Percentiles rank a stretch among this genome's conserved stretches.
Evolutionary conservation across 2,113 vertebrate genomes (phyloP).

Genomic region (Natator depressus): DNA sequence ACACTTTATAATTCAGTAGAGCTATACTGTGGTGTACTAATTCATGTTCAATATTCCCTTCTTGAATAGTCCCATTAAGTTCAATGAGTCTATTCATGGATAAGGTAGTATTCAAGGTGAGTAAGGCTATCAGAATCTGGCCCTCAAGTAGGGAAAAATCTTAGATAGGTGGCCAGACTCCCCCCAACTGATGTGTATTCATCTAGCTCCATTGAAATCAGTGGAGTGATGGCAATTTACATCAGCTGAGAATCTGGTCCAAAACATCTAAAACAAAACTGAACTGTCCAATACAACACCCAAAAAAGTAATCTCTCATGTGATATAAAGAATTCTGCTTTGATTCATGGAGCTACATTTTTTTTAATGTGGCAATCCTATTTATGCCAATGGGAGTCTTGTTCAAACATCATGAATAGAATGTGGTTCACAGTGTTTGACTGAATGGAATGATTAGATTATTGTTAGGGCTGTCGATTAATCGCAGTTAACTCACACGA

Average conservation of each 20-base stretch:
- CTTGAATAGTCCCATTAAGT: background rate
- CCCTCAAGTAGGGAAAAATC: background rate
- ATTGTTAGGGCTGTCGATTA: background rate
- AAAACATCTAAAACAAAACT: rapidly evolving
- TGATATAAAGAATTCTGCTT: background rate
- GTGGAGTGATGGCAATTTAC: background rate
- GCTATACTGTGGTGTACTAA: background rate
- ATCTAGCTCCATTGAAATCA: background rate
- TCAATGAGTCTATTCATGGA: rapidly evolving
- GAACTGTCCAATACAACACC: background rate
- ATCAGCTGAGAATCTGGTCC: background rate
- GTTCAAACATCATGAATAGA: background rate
- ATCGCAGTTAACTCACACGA: too few relatives aligned
- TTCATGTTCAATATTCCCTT: background rate
- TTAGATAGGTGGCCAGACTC: rapidly evolving
- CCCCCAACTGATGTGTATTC: background rate
- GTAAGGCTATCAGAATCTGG: background rate
- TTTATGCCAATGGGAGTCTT: background rate
- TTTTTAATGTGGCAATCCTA: background rate
- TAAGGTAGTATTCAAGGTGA: background rate
- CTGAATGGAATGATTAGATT: rapidly evolving
- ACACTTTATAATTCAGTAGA: background rate
- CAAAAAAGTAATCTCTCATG: background rate
- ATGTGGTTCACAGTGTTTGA: rapidly evolving
- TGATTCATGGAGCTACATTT: background rate